Evolutionary conservation across 2,888 invertebrate species (phyloP).

Genomic region (Polyommatus iphigenia): DNA sequence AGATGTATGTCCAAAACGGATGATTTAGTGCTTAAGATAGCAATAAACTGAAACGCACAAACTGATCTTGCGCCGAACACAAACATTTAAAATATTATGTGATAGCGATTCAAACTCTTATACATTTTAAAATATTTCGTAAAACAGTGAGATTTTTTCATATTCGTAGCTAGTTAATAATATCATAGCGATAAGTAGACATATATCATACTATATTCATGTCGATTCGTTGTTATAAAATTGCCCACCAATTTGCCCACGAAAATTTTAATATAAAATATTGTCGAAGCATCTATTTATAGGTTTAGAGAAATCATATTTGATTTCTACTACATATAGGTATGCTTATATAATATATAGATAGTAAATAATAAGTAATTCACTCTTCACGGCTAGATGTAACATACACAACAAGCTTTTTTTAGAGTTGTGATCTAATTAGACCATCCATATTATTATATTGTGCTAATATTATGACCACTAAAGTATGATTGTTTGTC

Average conservation of each 20-base stretch:
- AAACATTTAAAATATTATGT: not conserved
- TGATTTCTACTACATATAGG: not conserved
- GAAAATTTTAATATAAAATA: not conserved
- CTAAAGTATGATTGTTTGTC: too few relatives aligned
- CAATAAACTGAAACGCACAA: conserved; percentile 14
- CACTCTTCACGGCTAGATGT: not conserved
- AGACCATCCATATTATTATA: not conserved
- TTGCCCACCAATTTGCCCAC: not conserved
- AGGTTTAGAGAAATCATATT: not conserved
- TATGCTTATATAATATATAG: not conserved
- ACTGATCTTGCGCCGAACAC: conserved; percentile 5
- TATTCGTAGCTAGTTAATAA: conserved; percentile 1
- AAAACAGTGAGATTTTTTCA: conserved; percentile 21
- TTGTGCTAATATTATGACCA: too few relatives aligned
- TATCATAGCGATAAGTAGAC: not conserved
- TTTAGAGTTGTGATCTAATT: not conserved
- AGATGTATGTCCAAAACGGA: not conserved
- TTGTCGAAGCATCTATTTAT: not conserved
- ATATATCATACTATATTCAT: not conserved
- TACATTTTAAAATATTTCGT: not conserved
- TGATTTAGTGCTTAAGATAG: not conserved
- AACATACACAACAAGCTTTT: not conserved
- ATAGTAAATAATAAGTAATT: not conserved
- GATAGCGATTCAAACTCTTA: conserved; percentile 2
- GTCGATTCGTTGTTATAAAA: not conserved